Evolutionary conservation across 2,797 vertebrate species (phyloP), one percentile per base, ranked within the genome.

Genomic region (Alectoris magna): DNA sequence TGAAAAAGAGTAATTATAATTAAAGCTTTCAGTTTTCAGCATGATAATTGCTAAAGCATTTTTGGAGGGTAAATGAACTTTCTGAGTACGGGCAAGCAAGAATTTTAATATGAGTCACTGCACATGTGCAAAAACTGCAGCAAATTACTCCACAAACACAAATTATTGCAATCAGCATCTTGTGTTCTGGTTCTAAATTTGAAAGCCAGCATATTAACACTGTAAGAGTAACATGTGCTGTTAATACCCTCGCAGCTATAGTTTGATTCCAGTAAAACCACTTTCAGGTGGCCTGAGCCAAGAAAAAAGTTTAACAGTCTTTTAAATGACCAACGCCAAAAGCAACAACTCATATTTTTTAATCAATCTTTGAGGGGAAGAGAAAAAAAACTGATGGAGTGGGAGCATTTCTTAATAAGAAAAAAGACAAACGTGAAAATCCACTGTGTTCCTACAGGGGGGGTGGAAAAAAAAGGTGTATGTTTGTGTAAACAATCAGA

Each of bases 91-190:
- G 95, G 92, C 94, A 97, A 90, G 95, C 91, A 96, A 94, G 92
- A 96, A 97, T 96, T 97, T 98, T 96, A 96, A 93, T 95, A 96
- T 97, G 97, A 96, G 95, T 97, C 97, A 96, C 93, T 71, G 94
- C 96, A 97, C 97, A 97, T 97, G 96, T 98, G 97, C 97, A 97
- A 95, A 95, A 96, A 97, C 93, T 97, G 94, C 76, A 96, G 95
- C 95, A 98, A 98, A 98, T 97, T 97, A 97, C 97, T 97, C 93
- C 94, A 96, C 92, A 95, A 97, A 97, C 78, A 55, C 96, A 97
- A 97, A 98, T 98, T 97, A 97, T 83, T 97, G 97, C 98, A 98
- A 98, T 98, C 97, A 98, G 80, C 97, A 96, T 97, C 97, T 98
- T 98, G 95, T 98, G 97, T 98, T 97, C 97, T 96, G 95, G 91